Percentiles rank a stretch among this genome's conserved stretches.
phyloP scores from a whole-genome alignment of 2,888 invertebrate genomes.

The Dromius quadrimaculatus region DNA sequence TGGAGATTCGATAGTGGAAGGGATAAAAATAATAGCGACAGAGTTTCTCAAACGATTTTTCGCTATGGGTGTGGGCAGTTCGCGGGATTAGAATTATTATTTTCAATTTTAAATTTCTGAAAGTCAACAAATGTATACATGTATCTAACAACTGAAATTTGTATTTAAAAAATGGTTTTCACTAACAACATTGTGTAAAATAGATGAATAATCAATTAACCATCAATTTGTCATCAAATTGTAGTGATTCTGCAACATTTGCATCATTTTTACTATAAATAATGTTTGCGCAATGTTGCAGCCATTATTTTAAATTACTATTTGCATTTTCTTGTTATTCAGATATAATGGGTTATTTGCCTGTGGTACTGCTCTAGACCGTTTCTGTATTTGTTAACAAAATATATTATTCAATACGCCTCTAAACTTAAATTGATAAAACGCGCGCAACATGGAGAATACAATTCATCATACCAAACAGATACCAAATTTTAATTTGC shows the following conservation, averaged over 20 bases:
- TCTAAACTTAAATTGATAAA: conserved; percentile 3
- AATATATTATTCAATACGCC: conserved; percentile 2
- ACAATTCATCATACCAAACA: too few species aligned
- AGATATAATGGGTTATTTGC: background rate
- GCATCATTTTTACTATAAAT: background rate
- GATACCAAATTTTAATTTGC: background rate
- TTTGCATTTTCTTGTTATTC: too few species aligned
- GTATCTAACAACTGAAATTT: background rate
- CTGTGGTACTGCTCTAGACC: background rate
- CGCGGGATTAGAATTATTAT: background rate
- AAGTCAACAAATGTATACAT: background rate
- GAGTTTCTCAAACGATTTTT: conserved; percentile 20
- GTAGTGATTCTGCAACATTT: background rate
- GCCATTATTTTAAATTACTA: background rate
- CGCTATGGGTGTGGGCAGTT: background rate
- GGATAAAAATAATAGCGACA: background rate
- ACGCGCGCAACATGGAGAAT: background rate
- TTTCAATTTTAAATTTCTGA: background rate
- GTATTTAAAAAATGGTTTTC: background rate
- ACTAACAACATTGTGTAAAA: conserved; percentile 3
- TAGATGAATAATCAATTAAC: conserved; percentile 1
- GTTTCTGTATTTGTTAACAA: background rate
- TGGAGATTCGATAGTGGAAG: conserved; percentile 11
- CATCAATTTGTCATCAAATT: background rate
- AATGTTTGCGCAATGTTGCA: background rate